Evolutionary conservation across 2,888 invertebrate species (phyloP), one percentile per base, ranked within the genome.

Genomic region (Spialia ferax): DNA sequence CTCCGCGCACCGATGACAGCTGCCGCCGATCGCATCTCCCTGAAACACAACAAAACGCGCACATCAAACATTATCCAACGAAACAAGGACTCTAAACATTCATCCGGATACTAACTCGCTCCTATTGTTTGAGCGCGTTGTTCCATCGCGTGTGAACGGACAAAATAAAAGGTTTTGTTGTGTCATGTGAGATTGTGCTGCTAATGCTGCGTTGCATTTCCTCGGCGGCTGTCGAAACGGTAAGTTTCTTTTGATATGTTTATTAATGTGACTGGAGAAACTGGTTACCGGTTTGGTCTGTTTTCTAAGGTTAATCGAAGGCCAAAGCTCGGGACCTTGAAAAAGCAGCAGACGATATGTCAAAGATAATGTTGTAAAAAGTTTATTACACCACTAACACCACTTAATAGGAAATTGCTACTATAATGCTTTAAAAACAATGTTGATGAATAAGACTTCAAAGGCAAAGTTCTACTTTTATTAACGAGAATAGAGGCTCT

Each of bases 221-320:
- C 78, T 79, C 78, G 88, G 89, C 86, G 81, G 89, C 88, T 87
- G 89, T 85, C 79, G 71, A 80, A 81, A 84, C 79, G 90, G 91
- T 92, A 82, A 87, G 88, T 78, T 73, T 71, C 74, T 74, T 66
- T 73, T 73, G 55, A 35, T 59, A 22, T 68, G 8, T 57, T 59
- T 71, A 50, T 69, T 59, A 35, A 13, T 42, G 20, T 42, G 18
- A 56, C 4, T 7, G 15, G n/a, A 23, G 1, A 23, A 52, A 2
- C 23, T 52, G 48, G 45, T 20, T 20, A 48, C 23, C 23, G 4
- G 52, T n/a, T 54, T 23, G 23, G 7, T 57, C 11, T 57, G 35
- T 26, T 5, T 70, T 75, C 77, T 76, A 70, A 76, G 74, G 74
- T 70, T 13, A 55, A 63, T 73, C 71, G 74, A 78, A 80, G 83